Evolutionary conservation across 2,113 vertebrate species (phyloP).

Genomic region (Oxyura jamaicensis): DNA sequence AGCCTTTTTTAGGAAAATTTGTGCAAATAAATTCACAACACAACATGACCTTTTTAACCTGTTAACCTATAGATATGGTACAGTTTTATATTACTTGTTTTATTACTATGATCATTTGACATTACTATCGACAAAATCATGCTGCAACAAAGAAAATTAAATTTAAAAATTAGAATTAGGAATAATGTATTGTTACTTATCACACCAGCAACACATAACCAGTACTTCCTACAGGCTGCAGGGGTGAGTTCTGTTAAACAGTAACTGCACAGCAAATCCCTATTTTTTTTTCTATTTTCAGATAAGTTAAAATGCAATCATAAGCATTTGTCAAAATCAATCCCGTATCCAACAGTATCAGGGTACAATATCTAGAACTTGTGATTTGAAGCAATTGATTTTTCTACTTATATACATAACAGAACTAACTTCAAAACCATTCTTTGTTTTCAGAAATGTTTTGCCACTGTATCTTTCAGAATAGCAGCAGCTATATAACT

Average conservation of each 20-base stretch:
- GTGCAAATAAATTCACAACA: not conserved
- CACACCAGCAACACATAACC: not conserved
- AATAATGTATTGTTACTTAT: not conserved
- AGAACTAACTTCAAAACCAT: not conserved
- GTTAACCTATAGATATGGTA: not conserved
- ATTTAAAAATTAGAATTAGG: not conserved
- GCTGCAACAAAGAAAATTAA: not conserved
- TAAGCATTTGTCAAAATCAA: not conserved
- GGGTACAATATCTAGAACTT: not conserved
- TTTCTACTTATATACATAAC: not conserved
- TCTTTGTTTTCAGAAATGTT: not conserved
- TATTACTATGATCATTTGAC: not conserved
- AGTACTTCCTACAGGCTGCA: not conserved
- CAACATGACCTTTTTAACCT: not conserved
- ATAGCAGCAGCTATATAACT: not conserved
- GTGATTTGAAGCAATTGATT: not conserved
- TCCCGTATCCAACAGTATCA: not conserved
- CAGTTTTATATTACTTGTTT: not conserved
- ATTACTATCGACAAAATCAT: not conserved
- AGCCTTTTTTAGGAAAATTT: not conserved
- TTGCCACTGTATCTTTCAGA: not conserved
- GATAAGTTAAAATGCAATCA: not conserved
- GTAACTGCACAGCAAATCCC: not conserved
- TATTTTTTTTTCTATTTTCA: not conserved
- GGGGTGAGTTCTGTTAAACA: not conserved